Base-by-base conservation (phyloP, 1,140 invertebrate species). In the Ganaspis sp. region DNA sequence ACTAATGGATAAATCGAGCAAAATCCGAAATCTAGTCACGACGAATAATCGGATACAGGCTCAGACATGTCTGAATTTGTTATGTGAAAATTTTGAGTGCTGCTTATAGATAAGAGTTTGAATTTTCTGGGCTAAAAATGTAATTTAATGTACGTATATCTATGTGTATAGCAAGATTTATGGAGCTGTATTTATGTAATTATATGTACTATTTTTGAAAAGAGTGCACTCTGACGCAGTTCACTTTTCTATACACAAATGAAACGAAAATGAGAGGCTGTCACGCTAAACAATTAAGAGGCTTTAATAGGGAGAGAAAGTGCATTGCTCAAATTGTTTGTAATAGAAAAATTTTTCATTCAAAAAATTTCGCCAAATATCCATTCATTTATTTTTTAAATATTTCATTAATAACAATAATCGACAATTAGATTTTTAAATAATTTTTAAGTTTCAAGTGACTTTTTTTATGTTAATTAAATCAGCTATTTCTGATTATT, bases 221-320 rank as follows among this genome's bases (percentile, higher is more conserved):
- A 29, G 11, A 64, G 26, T 21, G 58, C 58, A 64, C 58, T 64
- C 58, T 34, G 3, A n/a, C 58, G 58, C 58, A 64, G 23, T 64
- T 64, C 58, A 64, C 58, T 64, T 64, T 64, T 64, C 23, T 64
- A 73, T 23, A 38, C 12, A 45, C 3, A 34, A 58, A 37, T 34
- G 17, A 34, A 72, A n/a, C 2, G 45, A 21, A 12, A 72, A 72
- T 72, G 70, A 72, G 42, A 72, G 70, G 70, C 70, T 72, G 42
- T 64, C 58, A 64, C 58, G 58, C 26, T 64, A n/a, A 64, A 64
- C 12, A 9, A 64, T 64, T 64, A 64, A 64, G 58, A 64, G 58
- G 58, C 26, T 64, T 29, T 64, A 15, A 64, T 26, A 29, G 23
- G 15, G 29, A 15, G 19, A 29, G 29, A 64, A 29, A 64, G 58